These are phyloP conservation scores for Oryzias javanicus DNA, from an alignment of 2,113 vertebrate species.

Conservation along the genomic window DNA sequence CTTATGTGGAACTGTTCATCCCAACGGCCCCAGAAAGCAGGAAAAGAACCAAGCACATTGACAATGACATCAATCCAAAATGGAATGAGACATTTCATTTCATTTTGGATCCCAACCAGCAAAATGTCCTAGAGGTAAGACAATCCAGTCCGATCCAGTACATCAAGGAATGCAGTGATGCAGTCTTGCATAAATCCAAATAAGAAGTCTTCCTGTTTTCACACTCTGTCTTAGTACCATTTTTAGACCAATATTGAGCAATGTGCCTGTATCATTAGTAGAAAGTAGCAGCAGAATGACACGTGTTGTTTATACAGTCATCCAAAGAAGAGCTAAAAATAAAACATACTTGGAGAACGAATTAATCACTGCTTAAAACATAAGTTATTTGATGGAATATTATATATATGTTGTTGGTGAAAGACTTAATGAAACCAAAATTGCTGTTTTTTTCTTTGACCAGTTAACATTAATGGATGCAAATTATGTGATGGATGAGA, in stretches of 20 bases:
- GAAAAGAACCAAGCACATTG: constrained; percentile 89
- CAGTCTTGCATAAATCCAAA: background rate
- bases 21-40: constrained; percentile 89
- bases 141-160: background rate
- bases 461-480: constrained; percentile 97
- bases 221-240: no score
- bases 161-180: background rate
- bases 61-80: constrained; percentile 90
- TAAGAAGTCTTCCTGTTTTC: background rate
- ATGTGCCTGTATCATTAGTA: background rate
- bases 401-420: background rate
- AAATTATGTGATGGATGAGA: constrained; percentile 96
- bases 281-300: background rate
- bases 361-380: background rate
- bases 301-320: background rate
- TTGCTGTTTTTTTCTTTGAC: constrained; percentile 20
- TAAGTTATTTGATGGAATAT: background rate
- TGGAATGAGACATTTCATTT: constrained; percentile 95
- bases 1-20: constrained; percentile 94
- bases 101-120: constrained; percentile 92
- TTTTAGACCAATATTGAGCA: background rate
- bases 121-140: constrained; percentile 89
- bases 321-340: background rate
- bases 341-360: background rate
- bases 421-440: background rate